Conservation (phyloP, 2,113 vertebrate genomes). For the Sylvia atricapilla region DNA sequence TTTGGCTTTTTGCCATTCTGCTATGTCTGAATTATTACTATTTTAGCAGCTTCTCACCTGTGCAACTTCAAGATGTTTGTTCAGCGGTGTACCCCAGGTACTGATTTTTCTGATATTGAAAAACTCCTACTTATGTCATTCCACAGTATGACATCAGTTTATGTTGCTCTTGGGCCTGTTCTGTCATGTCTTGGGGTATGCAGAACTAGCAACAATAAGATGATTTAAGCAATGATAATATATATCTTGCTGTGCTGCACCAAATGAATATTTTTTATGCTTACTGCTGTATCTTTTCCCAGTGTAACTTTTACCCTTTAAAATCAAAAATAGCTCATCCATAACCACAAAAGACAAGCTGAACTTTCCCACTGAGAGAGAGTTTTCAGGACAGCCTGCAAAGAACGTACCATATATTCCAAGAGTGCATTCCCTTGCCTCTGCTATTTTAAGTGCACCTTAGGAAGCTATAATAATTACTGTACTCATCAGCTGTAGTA, state of each 20-base stretch:
- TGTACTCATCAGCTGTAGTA: conserved; percentile 68
- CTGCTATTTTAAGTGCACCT: conserved; percentile 68
- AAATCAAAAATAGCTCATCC: background rate
- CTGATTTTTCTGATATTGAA: background rate
- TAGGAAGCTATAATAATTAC: conserved; percentile 66
- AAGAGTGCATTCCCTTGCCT: conserved; percentile 30
- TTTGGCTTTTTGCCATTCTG: background rate
- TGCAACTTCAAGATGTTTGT: background rate
- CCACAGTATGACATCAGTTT: background rate
- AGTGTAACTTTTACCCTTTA: background rate
- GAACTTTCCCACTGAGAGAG: conserved; percentile 26
- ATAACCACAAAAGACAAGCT: conserved; percentile 21
- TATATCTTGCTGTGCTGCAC: background rate
- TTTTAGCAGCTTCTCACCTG: background rate
- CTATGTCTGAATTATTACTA: background rate
- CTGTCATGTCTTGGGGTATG: background rate
- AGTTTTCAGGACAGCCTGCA: conserved; percentile 21
- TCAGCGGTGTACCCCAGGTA: background rate
- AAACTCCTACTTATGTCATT: background rate
- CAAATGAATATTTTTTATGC: background rate
- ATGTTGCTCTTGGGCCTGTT: background rate
- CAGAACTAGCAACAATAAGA: background rate
- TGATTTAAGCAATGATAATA: background rate
- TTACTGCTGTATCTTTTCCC: background rate
- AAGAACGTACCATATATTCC: conserved; percentile 5